Percentiles rank a stretch among this genome's conserved stretches.
Evolutionary conservation across 2,888 invertebrate species (phyloP).

Genomic region (Clusia tigrina): DNA sequence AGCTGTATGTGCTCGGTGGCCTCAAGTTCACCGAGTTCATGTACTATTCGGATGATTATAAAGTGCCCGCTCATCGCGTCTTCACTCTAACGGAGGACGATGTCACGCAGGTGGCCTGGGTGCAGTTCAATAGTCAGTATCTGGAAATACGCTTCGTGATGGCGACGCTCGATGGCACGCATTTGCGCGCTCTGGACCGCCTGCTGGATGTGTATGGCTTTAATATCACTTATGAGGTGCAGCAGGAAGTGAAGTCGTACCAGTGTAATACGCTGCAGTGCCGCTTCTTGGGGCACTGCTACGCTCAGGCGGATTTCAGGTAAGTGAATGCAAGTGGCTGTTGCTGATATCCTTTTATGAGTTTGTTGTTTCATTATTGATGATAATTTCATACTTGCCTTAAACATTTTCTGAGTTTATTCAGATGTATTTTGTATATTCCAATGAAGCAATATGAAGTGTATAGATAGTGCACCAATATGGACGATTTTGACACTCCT

Average conservation of each 20-base stretch:
- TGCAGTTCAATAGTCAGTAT: constrained; percentile 74
- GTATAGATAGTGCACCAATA: too few relatives aligned
- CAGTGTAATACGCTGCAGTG: constrained; percentile 84
- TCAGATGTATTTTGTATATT: too few relatives aligned
- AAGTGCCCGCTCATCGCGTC: constrained; percentile 73
- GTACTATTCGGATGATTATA: constrained; percentile 75
- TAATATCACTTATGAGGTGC: constrained; percentile 89
- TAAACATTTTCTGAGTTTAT: too few relatives aligned
- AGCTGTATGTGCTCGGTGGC: constrained; percentile 83
- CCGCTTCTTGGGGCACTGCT: constrained; percentile 86
- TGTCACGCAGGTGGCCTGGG: constrained; percentile 72
- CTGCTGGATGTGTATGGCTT: constrained; percentile 89
- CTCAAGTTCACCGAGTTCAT: constrained; percentile 79
- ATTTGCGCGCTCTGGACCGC: constrained; percentile 81
- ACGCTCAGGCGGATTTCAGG: constrained; percentile 75
- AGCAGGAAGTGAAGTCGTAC: constrained; percentile 66
- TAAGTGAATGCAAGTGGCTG: too few relatives aligned
- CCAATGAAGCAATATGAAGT: too few relatives aligned
- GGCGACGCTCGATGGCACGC: constrained; percentile 78
- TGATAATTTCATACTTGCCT: too few relatives aligned
- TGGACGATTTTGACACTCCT: too few relatives aligned
- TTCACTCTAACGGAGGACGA: constrained; percentile 78
- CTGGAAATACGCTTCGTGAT: constrained; percentile 81
- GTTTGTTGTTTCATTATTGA: too few relatives aligned
- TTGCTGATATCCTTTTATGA: too few relatives aligned